Base-by-base conservation (phyloP, 2,888 invertebrate genomes). In the Rhabditoides inermis region DNA sequence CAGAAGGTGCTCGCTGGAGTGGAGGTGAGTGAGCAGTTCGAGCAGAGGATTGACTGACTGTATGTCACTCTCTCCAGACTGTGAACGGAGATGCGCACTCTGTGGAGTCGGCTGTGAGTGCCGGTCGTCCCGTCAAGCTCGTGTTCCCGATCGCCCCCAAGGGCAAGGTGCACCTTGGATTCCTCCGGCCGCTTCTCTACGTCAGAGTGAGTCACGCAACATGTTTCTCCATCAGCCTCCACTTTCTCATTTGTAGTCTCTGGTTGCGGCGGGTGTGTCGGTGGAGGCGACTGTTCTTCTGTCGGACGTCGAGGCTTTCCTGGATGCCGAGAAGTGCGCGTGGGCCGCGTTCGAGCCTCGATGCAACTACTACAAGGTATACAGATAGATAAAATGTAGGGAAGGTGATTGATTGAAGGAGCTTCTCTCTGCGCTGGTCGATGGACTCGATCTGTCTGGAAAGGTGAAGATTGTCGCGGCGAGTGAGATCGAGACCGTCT, bases 261-360 rank as follows among this genome's bases (percentile, higher is more conserved):
- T 60, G 10, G 10, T 40, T 7, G 49, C 49, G 15, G 35, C 53
- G 1, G 63, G 63, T 12, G 22, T 65, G 6, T 53, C 56, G 28
- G 27, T 65, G 7, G 44, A 42, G 23, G 57, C 50, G 18, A 58
- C 56, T 2, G 42, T 75, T 23, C 51, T 75, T 3, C 50, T 74
- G 18, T 73, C 73, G 18, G 69, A 66, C 49, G 56, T 75, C 41
- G 73, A 68, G 53, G 73, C 68, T 1, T 75, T 67, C 55, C 55
- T 74, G 41, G 74, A 74, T 48, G 64, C 65, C 35, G 69, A 69
- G 35, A 74, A 74, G 47, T 49, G 49, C 18, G 30, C 41, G 18
- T 49, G 49, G 49, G 41, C 39, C 12, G 50, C 35, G 2, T 30
- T 39, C 32, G 44, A 49, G 41, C 3, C 30, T 15, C 49, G 49